Evolutionary conservation across 2,888 invertebrate genomes (phyloP), one percentile per base, ranked within the genome.

Genomic region (Torymus auratus): DNA sequence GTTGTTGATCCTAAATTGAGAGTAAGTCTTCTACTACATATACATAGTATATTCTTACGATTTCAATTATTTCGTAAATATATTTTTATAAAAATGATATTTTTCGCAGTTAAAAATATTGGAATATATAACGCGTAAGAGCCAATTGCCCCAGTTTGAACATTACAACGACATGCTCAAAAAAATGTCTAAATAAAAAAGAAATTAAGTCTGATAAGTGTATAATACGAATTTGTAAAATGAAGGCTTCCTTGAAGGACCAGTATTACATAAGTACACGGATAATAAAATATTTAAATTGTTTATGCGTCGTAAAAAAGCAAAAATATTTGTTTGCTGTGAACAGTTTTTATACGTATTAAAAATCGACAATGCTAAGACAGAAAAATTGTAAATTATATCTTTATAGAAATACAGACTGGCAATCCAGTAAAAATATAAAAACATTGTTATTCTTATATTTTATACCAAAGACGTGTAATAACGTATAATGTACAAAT

Each of bases 1-100:
- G 91, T 91, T 52, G 87, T 92, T 20, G 94, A 95, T 88, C 87
- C 89, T 3, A 94, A 93, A 89, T 85, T 91, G 28, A 90, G 89
- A 84, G 92, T 92, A 89, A 90, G 78, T 50, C 12, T 17, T 61
- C 60, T 15, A 52, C 17, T 56, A 17, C 17, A 69, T 23, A 10
- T 56, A 41, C 41, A 41, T 41, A 41, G 41, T 41, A 41, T 41
- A 41, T 41, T 41, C 41, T 7, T 41, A 41, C 41, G 41, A 41
- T 41, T 41, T 41, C 41, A 41, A 41, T 41, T 7, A 41, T 7
- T 41, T 10, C 7, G 7, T 41, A 7, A 41, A 41, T 7, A 41
- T 41, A 41, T 41, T 41, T 41, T 41, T 10, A 41, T 41, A 7
- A 41, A 41, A 41, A 55, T 50, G 2, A 56, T 7, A 58, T 61